Evolutionary conservation across 2,797 vertebrate genomes (phyloP).

Genomic region (Morelia viridis): DNA sequence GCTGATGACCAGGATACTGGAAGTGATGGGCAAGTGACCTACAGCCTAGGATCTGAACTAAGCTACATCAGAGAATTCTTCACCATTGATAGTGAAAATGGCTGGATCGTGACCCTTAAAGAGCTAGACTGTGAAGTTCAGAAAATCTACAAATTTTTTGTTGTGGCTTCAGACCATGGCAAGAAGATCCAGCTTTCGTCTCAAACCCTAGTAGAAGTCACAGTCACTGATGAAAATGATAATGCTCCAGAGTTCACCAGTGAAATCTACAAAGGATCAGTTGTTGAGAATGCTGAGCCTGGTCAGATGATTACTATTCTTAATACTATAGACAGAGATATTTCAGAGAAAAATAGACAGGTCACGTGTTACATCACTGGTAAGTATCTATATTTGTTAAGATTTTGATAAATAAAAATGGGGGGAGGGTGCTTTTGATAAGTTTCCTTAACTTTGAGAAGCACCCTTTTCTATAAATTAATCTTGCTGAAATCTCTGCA

Average conservation of each 20-base stretch:
- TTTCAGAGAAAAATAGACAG: slow-evolving; percentile 87
- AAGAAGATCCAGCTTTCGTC: slow-evolving; percentile 86
- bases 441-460: background rate
- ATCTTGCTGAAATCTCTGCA: background rate
- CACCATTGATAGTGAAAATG: slow-evolving; percentile 85
- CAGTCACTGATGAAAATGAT: slow-evolving; percentile 93
- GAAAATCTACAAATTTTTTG: slow-evolving; percentile 82
- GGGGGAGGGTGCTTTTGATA: background rate
- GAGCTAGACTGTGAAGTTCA: slow-evolving; percentile 86
- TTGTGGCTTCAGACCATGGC: slow-evolving; percentile 91
- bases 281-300: slow-evolving; percentile 85
- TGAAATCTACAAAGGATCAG: slow-evolving; percentile 83
- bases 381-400: slow-evolving; percentile 62
- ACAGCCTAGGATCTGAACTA: slow-evolving; percentile 80
- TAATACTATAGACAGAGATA: slow-evolving; percentile 85
- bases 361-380: slow-evolving; percentile 96
- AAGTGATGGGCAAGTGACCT: slow-evolving; percentile 88
- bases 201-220: slow-evolving; percentile 88
- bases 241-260: slow-evolving; percentile 88
- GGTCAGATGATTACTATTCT: slow-evolving; percentile 84
- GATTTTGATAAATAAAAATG: background rate
- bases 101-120: slow-evolving; percentile 88
- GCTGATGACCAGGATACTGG: slow-evolving; percentile 93
- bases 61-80: slow-evolving; percentile 78
- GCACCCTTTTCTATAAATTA: background rate